Evolutionary conservation across 2,797 vertebrate species (phyloP), one percentile per base, ranked within the genome.

Genomic region (Sternotherus odoratus): DNA sequence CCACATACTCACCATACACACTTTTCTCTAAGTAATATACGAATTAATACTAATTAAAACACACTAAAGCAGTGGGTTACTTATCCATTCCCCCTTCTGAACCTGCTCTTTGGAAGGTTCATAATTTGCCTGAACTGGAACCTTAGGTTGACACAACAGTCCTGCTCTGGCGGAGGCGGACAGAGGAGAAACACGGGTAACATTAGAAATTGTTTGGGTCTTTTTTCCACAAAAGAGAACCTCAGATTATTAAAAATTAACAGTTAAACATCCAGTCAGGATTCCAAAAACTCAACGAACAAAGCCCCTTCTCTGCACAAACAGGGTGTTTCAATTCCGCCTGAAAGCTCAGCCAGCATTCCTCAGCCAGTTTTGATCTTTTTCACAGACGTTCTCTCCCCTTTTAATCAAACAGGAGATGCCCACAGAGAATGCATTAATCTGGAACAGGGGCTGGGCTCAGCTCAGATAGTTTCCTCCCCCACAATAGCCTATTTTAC

Each of bases 251-350:
- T 94, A 90, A 95, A 96, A 88, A 54, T n/a, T 11, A 74, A 91
- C 74, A 86, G 79, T 87, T 87, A 89, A 92, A 92, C 87, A 90
- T 90, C 46, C 85, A 86, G 17, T 49, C 48, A 57, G 43, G 87
- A 63, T 89, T 90, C 95, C 92, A 92, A 86, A 63, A 91, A n/a
- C 28, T 79, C 83, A 91, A 94, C 86, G 81, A 82, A 36, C 50
- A 82, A 85, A 19, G 53, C 83, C 91, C 50, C 82, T 90, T 95
- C 90, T 94, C 30, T 78, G 77, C 92, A 75, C 77, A 95, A 80
- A 93, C 12, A 2, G 26, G 85, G 75, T 13, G 87, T 87, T 84
- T 94, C 51, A 94, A 87, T 82, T 66, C 77, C 91, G 80, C 90
- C 87, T 66, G 28, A 82, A 89, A 96, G 95, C 82, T 79, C 79